Evolutionary conservation across 1,140 invertebrate species (phyloP).

Genomic region (Adoxophyes honmai): DNA sequence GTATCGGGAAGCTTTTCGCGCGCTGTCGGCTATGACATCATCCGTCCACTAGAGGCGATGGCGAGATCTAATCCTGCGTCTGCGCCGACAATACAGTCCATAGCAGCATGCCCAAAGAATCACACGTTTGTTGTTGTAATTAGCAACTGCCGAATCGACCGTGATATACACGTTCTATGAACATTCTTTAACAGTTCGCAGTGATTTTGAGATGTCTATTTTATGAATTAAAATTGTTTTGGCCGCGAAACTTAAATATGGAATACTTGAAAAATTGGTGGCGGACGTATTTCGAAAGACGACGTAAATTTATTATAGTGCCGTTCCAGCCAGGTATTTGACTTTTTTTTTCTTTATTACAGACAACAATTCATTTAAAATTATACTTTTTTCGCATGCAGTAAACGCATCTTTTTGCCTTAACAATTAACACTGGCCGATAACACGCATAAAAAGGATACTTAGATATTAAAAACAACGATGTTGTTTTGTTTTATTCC

Average conservation of each 20-base stretch:
- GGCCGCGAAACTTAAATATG: constrained; percentile 30
- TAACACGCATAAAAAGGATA: constrained; percentile 31
- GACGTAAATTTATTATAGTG: constrained; percentile 55
- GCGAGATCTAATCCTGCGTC: constrained; percentile 40
- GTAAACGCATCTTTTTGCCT: too few species aligned
- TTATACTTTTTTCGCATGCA: too few species aligned
- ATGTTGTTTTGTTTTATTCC: too few species aligned
- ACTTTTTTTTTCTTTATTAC: neutral
- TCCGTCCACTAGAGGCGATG: constrained; percentile 29
- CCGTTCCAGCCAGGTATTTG: constrained; percentile 64
- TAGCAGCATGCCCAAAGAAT: constrained; percentile 49
- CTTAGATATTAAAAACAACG: too few species aligned
- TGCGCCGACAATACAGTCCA: constrained; percentile 48
- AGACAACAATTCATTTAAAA: neutral
- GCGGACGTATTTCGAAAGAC: constrained; percentile 52
- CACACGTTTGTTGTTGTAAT: constrained; percentile 54
- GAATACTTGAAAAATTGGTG: constrained; percentile 61
- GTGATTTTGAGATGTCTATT: constrained; percentile 13
- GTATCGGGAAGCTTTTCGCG: constrained; percentile 38
- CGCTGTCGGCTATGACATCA: constrained; percentile 66
- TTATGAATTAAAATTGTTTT: neutral
- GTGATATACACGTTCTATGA: neutral
- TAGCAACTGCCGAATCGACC: constrained; percentile 27
- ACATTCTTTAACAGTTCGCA: constrained; percentile 3
- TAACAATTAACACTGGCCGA: constrained; percentile 19